Percentiles rank a stretch among this genome's conserved stretches.
Evolutionary conservation across 2,113 vertebrate genomes (phyloP).

Genomic region (Periophthalmus modestus): DNA sequence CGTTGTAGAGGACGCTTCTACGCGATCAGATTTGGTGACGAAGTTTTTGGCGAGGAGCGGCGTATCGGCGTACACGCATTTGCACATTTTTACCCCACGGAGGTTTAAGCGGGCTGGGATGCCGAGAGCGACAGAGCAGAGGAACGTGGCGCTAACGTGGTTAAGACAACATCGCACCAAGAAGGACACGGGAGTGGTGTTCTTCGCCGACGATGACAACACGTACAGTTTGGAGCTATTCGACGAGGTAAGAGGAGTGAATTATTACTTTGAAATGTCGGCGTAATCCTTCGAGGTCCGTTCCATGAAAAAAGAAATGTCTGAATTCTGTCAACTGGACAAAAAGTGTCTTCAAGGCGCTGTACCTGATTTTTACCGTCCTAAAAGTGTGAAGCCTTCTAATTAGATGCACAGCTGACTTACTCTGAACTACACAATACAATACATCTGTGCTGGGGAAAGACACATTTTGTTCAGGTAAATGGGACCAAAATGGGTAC

Average conservation of each 20-base stretch:
- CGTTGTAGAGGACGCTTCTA: constrained; percentile 89
- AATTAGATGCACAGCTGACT: too few relatives aligned
- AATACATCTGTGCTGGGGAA: too few relatives aligned
- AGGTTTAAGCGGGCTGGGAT: constrained; percentile 91
- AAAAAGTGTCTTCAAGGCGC: too few relatives aligned
- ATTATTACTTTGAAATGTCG: too few relatives aligned
- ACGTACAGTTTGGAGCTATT: constrained; percentile 98
- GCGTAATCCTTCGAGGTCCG: too few relatives aligned
- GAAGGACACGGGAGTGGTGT: constrained; percentile 86
- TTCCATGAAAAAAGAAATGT: too few relatives aligned
- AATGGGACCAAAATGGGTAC: too few relatives aligned
- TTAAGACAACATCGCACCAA: constrained; percentile 83
- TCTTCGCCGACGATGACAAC: constrained; percentile 98
- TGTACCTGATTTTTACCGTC: too few relatives aligned
- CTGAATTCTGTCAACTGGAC: too few relatives aligned
- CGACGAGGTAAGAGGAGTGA: constrained; percentile 83
- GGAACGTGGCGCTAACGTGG: constrained; percentile 91
- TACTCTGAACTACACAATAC: too few relatives aligned
- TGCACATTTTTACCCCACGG: constrained; percentile 90
- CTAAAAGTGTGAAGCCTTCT: too few relatives aligned
- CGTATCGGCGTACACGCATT: constrained; percentile 84
- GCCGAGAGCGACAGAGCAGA: constrained; percentile 94
- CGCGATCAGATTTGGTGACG: constrained; percentile 88
- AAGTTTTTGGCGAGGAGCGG: constrained; percentile 86
- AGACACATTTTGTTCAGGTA: too few relatives aligned